Conservation (phyloP, 2,888 invertebrate genomes). For the Pseudanteris insignis region DNA sequence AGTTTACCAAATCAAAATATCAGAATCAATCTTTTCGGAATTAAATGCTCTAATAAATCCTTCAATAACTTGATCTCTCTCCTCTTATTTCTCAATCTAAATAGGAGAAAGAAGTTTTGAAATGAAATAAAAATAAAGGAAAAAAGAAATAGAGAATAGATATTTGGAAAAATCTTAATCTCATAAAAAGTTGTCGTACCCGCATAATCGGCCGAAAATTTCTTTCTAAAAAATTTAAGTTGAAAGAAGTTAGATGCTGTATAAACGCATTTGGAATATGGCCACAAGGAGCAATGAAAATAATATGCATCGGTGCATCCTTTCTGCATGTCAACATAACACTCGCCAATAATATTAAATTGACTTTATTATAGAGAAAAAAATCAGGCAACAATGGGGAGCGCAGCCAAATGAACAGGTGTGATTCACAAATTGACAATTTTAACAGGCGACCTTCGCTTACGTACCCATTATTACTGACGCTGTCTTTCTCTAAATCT, state of each 20-base stretch:
- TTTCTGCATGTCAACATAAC: slow-evolving; percentile 8
- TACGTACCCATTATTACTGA: slow-evolving; percentile 14
- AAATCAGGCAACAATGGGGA: slow-evolving; percentile 13
- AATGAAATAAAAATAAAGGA: not conserved
- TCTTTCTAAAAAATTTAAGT: too few relatives aligned
- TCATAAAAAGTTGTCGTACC: too few relatives aligned
- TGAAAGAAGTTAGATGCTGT: too few relatives aligned
- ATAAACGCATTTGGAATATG: slow-evolving; percentile 8
- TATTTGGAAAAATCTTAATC: too few relatives aligned
- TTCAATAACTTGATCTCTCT: slow-evolving; percentile 3
- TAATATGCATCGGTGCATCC: slow-evolving; percentile 10
- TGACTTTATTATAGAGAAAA: slow-evolving; percentile 25
- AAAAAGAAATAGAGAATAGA: too few relatives aligned
- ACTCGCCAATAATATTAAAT: too few relatives aligned
- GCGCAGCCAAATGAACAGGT: slow-evolving; percentile 46
- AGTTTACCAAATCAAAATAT: not conserved
- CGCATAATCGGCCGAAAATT: too few relatives aligned
- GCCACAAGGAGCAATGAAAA: slow-evolving; percentile 12
- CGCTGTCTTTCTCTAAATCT: too few relatives aligned
- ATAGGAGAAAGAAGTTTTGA: not conserved
- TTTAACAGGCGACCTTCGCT: slow-evolving; percentile 54
- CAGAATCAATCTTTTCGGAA: not conserved
- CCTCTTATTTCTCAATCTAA: not conserved
- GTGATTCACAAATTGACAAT: slow-evolving; percentile 46
- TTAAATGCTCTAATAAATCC: slow-evolving; percentile 6